Base-by-base conservation (phyloP, 2,888 invertebrate genomes). In the Mantis religiosa region DNA sequence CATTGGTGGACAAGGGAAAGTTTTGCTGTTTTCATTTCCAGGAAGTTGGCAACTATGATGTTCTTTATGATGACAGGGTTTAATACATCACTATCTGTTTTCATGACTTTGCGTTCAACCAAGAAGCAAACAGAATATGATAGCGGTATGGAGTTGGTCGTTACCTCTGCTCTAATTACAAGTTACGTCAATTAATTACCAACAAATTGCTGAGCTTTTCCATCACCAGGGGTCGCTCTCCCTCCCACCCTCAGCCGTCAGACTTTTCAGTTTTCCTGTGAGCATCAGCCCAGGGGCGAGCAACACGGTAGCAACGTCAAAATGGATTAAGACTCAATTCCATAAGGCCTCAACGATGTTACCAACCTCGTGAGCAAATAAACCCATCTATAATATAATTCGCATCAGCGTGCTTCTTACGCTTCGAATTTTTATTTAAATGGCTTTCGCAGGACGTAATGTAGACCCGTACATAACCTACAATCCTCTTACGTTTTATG, bases 151-250 rank as follows among this genome's bases (percentile, higher is more conserved):
- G 41, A 41, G 12, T 41, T 71, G 54, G 54, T 20, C 54, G 15
- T 25, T 71, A 71, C 54, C 25, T 71, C 20, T 71, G 1, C 54
- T 85, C 28, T 88, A 88, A 83, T 83, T 88, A 41, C 84, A 84
- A 83, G 84, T 88, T 88, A 88, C 88, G 83, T 83, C 47, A 88
- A 88, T 88, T 88, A 88, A 88, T 88, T 88, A 88, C 84, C 83
- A 41, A 15, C 88, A 83, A 88, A 88, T 88, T 88, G 83, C 88
- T 15, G 34, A 84, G 84, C 88, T 88, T 83, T 83, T 88, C 88
- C 27, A 83, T 88, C 84, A 47, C 71, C 84, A 28, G 41, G n/a
- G 84, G 84, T 82, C 9, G 25, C 8, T n/a, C 41, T 15, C 41
- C 3, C 34, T 34, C n/a, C 14, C 15, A 6, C 9, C 28, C 28